Evolutionary conservation across 2,797 vertebrate genomes (phyloP), one percentile per base, ranked within the genome.

Genomic region (Prionace glauca): DNA sequence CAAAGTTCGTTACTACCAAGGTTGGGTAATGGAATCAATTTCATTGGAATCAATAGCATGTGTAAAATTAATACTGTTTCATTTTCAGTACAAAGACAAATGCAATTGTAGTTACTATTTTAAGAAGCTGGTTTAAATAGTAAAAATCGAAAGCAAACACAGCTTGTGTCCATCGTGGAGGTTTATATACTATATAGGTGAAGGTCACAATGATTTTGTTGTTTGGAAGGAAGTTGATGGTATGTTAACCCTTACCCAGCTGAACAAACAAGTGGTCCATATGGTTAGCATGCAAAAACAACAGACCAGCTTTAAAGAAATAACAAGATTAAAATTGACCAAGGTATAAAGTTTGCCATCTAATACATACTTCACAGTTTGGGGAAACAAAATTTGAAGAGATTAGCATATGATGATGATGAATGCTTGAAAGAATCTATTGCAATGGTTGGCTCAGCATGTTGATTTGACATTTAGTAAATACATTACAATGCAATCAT

Each of bases 191-290:
- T 32, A 62, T 9, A 90, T 60, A 65, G 56, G 12, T 62, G 62
- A 91, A 91, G 88, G 60, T 65, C 88, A 91, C 60, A 91, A 18
- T 24, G 41, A 45, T 20, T 84, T 88, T 60, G 86, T 93, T 93
- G 65, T 67, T 36, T 93, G 91, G 20, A 24, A 67, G n/a, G 32
- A 26, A 65, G 56, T 91, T n/a, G 88, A 65, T 91, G 12, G 60
- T 91, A n/a, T 16, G 16, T 90, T 91, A 62, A 65, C 88, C 88
- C 88, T 65, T 91, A 65, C 88, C 88, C 88, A 91, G 88, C 88
- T 91, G 88, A 91, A 65, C 32, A 65, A 91, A 91, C n/a, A 90
- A 29, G 3, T 62, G 22, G 14, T 60, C 88, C 88, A 62, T 65
- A 65, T 65, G 62, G 56, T 32, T 91, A 91, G 41, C 20, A 84